Evolutionary conservation across 2,888 invertebrate species (phyloP), one percentile per base, ranked within the genome.

Genomic region (Nemotelus nigrinus): DNA sequence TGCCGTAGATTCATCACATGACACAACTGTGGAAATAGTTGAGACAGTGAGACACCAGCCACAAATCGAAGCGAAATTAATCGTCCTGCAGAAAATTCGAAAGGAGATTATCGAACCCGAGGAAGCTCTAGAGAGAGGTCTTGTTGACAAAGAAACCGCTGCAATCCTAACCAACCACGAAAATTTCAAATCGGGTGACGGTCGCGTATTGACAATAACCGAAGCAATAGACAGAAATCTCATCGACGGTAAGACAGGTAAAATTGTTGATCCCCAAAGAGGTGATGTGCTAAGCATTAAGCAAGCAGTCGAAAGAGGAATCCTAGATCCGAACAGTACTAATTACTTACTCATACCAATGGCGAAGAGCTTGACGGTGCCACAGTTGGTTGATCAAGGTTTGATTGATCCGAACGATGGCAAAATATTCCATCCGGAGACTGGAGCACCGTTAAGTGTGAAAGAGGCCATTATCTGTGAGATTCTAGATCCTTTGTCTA

Each of bases 381-480:
- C 95, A 7, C 95, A 96, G 87, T 90, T 97, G 64, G 91, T 95
- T 80, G 91, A 92, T 80, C 96, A 96, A 87, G 98, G 97, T 70
- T 90, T 97, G 50, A 90, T 97, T 81, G 94, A 95, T 85, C 90
- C 91, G 3, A 86, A 88, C 48, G 91, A 91, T 10, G 91, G 92
- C 80, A 93, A 93, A 87, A 92, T 96, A 78, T 90, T 97, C 81
- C 96, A 96, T 86, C 96, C 96, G 2, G 96, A 96, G 88, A 94
- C 94, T 43, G 96, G 96, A 2, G 91, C 89, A 81, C 91, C 92
- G 80, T 88, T 97, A 75, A 92, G 93, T 77, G 88, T 97, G 79
- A 90, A 92, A 82, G 94, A 96, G 89, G 95, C 97, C 45, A 93
- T 97, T 72, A 91, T 93, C 82, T 95, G 94, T 85, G 96, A 97